Evolutionary conservation across 64 coral and sea anemone genomes (phyloP), one percentile per base, ranked within the genome.

Genomic region (Stylophora pistillata): DNA sequence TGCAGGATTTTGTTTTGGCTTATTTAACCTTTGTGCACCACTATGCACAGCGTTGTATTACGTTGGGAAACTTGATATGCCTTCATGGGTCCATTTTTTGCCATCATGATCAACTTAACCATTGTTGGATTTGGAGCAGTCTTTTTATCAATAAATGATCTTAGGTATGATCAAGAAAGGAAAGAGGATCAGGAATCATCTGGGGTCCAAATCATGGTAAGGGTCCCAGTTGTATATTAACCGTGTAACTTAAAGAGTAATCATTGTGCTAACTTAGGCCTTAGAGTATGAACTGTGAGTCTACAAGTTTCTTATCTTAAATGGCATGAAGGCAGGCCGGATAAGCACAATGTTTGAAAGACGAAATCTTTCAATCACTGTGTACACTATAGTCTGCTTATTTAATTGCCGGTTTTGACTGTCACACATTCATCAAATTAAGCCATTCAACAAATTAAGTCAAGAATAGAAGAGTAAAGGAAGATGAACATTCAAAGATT

Each of bases 171-270:
- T 15, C 47, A 25, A 76, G 23, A 33, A 41, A 73, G 7, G 73
- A n/a, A n/a, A n/a, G n/a, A n/a, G n/a, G 23, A 86, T 18, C 88
- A 53, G 21, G 77, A 81, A 27, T 63, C 76, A 30, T 74, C 72
- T 55, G 91, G 91, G 55, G 91, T 93, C 27, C 88, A 93, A 59
- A 82, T 75, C 23, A 88, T 88, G 41, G 91, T 93, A 88, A 54
- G 80, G 13, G 15, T 34, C 41, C 53, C 30, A 29, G 25, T 23
- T 10, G 63, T 87, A 21, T 26, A 9, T 29, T 21, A 9, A 61
- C 11, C 16, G 56, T 64, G 16, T 10, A 55, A 20, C 16, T 9
- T 16, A 20, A 31, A 0, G 17, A 28, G 10, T 84, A 13, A 32
- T 64, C 37, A 47, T 7, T 47, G 37, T 47, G 37, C 37, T 47